Conservation (phyloP, 2,797 vertebrate species). For the Pseudochirops cupreus region DNA sequence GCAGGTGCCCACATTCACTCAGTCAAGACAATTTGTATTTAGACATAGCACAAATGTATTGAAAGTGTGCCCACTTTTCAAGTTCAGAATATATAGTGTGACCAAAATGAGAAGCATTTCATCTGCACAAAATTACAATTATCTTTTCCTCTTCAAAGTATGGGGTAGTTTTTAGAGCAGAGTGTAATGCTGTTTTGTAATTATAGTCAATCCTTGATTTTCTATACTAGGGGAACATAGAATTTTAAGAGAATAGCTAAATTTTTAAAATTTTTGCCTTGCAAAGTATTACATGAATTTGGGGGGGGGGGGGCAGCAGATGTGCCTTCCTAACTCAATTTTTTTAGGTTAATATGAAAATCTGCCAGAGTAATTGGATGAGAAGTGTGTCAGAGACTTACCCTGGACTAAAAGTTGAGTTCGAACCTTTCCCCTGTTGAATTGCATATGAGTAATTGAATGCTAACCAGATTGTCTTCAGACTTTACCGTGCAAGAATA, state of each 20-base stretch:
- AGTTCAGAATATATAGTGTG: not conserved
- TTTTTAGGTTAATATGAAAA: slow-evolving; percentile 17
- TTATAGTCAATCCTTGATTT: not conserved
- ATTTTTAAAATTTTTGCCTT: slow-evolving; percentile 39
- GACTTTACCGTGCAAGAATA: not conserved
- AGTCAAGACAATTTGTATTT: not conserved
- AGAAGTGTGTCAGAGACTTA: not conserved
- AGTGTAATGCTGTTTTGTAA: slow-evolving; percentile 33
- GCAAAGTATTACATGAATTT: slow-evolving; percentile 31
- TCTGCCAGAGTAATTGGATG: not conserved
- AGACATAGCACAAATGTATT: not conserved
- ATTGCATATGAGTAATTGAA: not conserved
- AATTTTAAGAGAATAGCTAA: slow-evolving; percentile 40
- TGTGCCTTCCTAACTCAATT: slow-evolving; percentile 20
- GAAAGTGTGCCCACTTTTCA: not conserved
- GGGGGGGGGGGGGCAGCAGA: not conserved
- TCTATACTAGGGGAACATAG: not conserved
- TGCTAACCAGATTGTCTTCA: not conserved
- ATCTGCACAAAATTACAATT: slow-evolving; percentile 21
- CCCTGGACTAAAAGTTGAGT: not conserved
- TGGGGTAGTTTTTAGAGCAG: not conserved
- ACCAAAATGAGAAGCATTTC: slow-evolving; percentile 21
- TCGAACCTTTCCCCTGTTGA: not conserved
- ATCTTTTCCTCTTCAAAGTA: slow-evolving; percentile 17
- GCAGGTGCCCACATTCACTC: not conserved